Evolutionary conservation across 23 tunicate genomes (phyloP).

Genomic region (Clavelina lepadiformis): DNA sequence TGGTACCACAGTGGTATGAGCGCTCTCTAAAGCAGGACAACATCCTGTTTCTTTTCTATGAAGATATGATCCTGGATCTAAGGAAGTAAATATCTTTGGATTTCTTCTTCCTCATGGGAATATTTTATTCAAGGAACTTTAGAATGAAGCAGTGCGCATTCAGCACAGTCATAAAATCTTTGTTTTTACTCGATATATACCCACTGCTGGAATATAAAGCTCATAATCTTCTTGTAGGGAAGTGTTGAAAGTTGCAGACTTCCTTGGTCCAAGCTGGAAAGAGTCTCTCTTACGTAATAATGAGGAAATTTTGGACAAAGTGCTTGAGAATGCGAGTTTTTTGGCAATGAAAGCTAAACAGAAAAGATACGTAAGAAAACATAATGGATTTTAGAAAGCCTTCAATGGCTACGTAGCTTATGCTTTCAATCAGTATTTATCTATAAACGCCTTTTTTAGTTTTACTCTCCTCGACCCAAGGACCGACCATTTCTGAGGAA

Average conservation of each 20-base stretch:
- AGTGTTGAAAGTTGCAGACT: neutral
- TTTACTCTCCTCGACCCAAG: too few species aligned
- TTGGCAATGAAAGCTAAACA: neutral
- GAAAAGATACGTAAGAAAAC: neutral
- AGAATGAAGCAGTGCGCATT: neutral
- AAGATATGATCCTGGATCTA: conserved; percentile 7
- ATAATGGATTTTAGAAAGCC: too few species aligned
- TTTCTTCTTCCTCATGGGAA: neutral
- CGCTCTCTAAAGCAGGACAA: neutral
- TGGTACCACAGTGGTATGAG: neutral
- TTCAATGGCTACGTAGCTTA: too few species aligned
- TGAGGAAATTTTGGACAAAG: neutral
- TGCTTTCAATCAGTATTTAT: too few species aligned
- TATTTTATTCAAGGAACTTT: neutral
- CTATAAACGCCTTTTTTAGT: too few species aligned
- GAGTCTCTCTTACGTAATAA: neutral
- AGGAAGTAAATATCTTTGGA: neutral
- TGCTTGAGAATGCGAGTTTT: neutral
- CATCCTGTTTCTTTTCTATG: conserved; percentile 9
- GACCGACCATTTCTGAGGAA: neutral
- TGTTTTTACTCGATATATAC: neutral
- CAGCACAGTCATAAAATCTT: neutral
- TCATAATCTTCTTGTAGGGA: too few species aligned
- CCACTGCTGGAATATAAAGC: too few species aligned
- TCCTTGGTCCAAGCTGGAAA: neutral